Conservation (phyloP, 2,888 invertebrate species). For the Drosophila formosana region DNA sequence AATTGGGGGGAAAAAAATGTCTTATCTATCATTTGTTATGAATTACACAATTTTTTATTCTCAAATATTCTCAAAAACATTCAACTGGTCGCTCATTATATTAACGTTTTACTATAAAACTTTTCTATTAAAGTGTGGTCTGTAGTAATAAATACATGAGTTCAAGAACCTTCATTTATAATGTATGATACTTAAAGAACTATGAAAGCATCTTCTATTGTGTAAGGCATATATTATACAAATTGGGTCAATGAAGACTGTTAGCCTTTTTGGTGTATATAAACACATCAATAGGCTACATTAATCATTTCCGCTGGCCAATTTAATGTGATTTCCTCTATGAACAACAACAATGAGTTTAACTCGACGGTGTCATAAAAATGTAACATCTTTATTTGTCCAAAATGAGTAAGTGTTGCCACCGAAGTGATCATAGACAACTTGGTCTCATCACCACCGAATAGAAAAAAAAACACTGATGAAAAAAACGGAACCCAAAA, state of each 20-base stretch:
- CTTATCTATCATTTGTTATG: conserved; percentile 48
- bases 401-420: conserved; percentile 41
- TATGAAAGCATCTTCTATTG: background rate
- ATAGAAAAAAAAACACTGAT: conserved; percentile 1
- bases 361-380: conserved; percentile 48
- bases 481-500: conserved; percentile 1
- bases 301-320: conserved; percentile 69
- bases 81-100: background rate
- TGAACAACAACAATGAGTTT: conserved; percentile 12
- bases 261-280: conserved; percentile 5
- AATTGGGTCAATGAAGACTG: background rate
- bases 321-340: conserved; percentile 53
- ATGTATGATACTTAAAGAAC: background rate
- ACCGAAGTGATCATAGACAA: conserved; percentile 32
- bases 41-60: background rate
- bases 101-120: background rate
- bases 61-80: background rate
- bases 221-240: background rate
- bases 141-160: background rate
- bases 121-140: background rate
- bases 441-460: conserved; percentile 25
- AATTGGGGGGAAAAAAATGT: conserved; percentile 54
- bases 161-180: background rate
- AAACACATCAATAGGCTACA: conserved; percentile 48
- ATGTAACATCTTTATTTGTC: conserved; percentile 64